Conservation (phyloP, 2,797 vertebrate species). For the Halcyon smyrnensis region DNA sequence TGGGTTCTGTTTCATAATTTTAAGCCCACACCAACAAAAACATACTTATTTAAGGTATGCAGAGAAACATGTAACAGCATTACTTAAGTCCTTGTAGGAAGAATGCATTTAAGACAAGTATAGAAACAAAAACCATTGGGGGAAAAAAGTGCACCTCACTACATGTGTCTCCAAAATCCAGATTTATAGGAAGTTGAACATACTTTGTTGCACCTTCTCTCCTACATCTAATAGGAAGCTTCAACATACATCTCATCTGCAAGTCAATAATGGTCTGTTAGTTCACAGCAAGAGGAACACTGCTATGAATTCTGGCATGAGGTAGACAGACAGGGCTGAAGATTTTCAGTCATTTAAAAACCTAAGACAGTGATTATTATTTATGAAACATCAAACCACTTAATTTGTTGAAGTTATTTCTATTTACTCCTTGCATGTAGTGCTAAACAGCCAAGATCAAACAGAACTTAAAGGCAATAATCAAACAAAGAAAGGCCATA, state of each 20-base stretch:
- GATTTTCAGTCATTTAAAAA: neutral
- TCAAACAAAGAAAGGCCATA: neutral
- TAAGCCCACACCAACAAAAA: neutral
- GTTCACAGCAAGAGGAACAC: neutral
- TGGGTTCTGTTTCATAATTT: neutral
- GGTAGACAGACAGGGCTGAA: neutral
- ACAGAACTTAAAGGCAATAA: neutral
- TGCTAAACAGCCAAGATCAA: neutral
- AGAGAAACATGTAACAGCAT: neutral
- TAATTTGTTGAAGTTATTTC: neutral
- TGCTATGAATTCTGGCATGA: neutral
- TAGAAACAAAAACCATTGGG: neutral
- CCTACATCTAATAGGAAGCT: fast-evolving
- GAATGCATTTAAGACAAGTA: neutral
- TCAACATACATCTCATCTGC: neutral
- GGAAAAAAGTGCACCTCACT: neutral
- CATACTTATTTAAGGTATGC: neutral
- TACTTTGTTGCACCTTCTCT: neutral
- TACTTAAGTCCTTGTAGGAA: neutral
- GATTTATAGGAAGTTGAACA: neutral
- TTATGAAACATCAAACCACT: neutral
- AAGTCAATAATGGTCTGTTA: neutral
- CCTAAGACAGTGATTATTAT: neutral
- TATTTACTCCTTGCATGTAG: neutral
- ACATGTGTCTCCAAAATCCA: neutral